Conservation (phyloP, 2,797 vertebrate genomes). For the Gymnothorax javanicus region DNA sequence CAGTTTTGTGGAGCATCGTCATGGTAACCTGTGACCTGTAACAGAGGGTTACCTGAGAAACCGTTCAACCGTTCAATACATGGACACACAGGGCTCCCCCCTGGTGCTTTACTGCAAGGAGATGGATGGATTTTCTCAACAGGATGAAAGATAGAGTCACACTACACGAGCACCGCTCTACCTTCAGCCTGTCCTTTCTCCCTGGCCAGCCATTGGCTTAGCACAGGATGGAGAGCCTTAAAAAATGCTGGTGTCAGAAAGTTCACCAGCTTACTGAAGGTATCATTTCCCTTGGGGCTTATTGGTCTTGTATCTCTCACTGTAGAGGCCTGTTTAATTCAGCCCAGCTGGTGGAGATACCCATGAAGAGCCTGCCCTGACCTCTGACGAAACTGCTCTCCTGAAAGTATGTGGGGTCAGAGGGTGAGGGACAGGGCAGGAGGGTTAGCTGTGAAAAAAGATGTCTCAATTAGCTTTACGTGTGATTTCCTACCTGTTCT, state of each 20-base stretch:
- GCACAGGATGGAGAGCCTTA: neutral
- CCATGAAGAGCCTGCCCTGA: neutral
- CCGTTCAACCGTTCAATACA: neutral
- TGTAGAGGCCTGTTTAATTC: slow-evolving; percentile 8
- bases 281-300: slow-evolving; percentile 5
- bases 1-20: neutral
- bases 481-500: neutral
- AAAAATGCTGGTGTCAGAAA: neutral
- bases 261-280: no score
- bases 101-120: neutral
- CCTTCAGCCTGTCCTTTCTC: neutral
- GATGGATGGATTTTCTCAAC: slow-evolving; percentile 3
- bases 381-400: neutral
- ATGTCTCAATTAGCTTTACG: slow-evolving; percentile 1
- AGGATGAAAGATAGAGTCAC: neutral
- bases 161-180: neutral
- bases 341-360: slow-evolving; percentile 2
- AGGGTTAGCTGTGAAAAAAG: neutral
- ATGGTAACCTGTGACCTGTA: neutral
- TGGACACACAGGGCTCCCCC: neutral
- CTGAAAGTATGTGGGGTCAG: neutral
- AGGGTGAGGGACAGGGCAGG: no score
- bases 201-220: neutral
- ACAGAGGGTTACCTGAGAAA: neutral
- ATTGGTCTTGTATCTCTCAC: neutral